A percentile compares a stretch with the other conserved stretches of the same genome.
Evolutionary conservation across 2,797 vertebrate genomes (phyloP).

Genomic region (Acanthis flammea): DNA sequence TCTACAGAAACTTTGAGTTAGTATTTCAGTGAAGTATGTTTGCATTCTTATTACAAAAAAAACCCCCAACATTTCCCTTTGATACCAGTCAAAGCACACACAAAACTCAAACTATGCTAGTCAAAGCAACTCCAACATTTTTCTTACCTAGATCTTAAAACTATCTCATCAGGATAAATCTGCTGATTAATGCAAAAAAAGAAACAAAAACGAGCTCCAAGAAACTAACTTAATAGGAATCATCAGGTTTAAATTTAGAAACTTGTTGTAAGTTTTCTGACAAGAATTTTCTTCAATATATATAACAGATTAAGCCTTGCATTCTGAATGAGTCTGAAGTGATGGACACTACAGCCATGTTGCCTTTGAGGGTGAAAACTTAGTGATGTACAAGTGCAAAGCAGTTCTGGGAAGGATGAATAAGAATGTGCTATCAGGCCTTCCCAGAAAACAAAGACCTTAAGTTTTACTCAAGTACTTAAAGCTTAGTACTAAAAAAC

Average conservation of each 20-base stretch:
- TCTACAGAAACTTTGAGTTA: not conserved
- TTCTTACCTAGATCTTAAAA: not conserved
- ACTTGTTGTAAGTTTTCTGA: not conserved
- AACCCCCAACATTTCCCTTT: not conserved
- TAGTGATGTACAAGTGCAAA: not conserved
- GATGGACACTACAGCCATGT: not conserved
- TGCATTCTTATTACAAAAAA: not conserved
- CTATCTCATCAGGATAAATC: not conserved
- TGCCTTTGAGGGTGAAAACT: not conserved
- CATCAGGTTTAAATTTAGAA: not conserved
- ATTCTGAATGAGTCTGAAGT: not conserved
- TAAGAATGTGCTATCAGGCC: not conserved
- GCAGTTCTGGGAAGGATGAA: not conserved
- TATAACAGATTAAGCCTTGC: not conserved
- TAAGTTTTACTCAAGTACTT: not conserved
- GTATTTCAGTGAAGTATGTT: not conserved
- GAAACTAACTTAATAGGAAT: not conserved
- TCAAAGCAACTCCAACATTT: not conserved
- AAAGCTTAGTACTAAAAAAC: not conserved
- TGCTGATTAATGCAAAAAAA: not conserved
- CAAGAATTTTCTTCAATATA: not conserved
- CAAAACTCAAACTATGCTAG: not conserved
- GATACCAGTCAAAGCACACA: not conserved
- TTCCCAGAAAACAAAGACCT: not conserved
- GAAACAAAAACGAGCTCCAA: not conserved